Percentiles rank a stretch among this genome's conserved stretches.
Evolutionary conservation across 2,888 invertebrate genomes (phyloP).

Genomic region (Silvanus unidentatus): DNA sequence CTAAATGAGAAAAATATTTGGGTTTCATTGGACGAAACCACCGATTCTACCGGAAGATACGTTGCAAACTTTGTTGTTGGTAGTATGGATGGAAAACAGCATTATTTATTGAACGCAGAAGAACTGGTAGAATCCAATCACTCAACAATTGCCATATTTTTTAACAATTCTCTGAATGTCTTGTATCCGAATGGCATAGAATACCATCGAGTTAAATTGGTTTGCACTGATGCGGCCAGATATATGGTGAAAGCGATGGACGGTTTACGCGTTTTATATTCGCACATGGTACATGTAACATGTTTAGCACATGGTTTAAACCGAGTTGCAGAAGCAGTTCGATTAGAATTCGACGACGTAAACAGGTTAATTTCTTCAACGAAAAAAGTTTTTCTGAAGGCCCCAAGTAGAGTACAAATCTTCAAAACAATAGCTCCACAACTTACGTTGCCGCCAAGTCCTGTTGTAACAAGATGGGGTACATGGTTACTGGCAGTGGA

Average conservation of each 20-base stretch:
- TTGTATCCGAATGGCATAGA: neutral
- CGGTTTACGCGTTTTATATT: neutral
- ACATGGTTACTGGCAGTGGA: constrained; percentile 8
- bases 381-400: constrained; percentile 29
- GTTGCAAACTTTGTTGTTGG: neutral
- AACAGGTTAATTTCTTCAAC: constrained; percentile 21
- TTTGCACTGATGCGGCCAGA: neutral
- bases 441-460: constrained; percentile 5
- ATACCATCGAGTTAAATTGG: neutral
- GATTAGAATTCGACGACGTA: constrained; percentile 20
- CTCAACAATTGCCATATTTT: neutral
- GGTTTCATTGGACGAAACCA: too few species aligned
- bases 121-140: neutral
- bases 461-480: constrained; percentile 9
- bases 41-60: neutral
- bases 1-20: too few species aligned
- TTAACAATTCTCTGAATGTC: neutral
- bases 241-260: neutral
- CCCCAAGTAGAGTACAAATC: constrained; percentile 4
- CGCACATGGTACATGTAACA: constrained; percentile 25
- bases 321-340: constrained; percentile 26
- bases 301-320: constrained; percentile 31
- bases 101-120: neutral
- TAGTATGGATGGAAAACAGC: neutral
- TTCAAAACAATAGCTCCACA: constrained; percentile 6